Conservation (phyloP, 1,140 invertebrate species). For the Zophobas morio region DNA sequence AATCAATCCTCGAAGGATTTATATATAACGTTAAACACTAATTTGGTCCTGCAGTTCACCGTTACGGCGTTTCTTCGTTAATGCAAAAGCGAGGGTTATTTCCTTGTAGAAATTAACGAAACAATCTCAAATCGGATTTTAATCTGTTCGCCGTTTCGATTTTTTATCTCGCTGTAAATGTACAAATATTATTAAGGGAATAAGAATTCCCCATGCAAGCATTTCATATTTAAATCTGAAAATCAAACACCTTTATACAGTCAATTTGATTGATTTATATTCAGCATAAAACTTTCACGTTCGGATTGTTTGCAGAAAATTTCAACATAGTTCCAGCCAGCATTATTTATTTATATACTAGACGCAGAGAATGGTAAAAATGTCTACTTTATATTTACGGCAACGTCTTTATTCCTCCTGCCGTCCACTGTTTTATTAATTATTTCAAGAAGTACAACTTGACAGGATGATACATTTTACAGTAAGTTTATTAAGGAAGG, state of each 20-base stretch:
- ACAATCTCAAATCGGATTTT: constrained; percentile 16
- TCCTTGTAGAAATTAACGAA: constrained; percentile 34
- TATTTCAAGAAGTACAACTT: too few relatives aligned
- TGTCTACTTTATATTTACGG: background rate
- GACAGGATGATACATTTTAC: too few relatives aligned
- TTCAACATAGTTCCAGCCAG: background rate
- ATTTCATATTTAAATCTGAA: constrained; percentile 51
- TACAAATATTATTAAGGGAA: constrained; percentile 48
- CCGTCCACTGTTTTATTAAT: too few relatives aligned
- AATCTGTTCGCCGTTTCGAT: background rate
- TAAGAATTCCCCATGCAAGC: constrained; percentile 53
- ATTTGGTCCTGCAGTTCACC: constrained; percentile 25
- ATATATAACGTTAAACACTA: constrained; percentile 25
- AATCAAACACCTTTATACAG: constrained; percentile 56
- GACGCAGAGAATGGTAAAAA: background rate
- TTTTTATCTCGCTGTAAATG: constrained; percentile 5
- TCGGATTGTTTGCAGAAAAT: constrained; percentile 41
- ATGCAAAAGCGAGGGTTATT: constrained; percentile 10
- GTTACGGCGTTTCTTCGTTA: constrained; percentile 20
- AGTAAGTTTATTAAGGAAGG: too few relatives aligned
- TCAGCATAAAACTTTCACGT: constrained; percentile 53
- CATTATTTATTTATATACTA: constrained; percentile 19
- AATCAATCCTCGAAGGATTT: constrained; percentile 39
- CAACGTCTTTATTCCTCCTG: too few relatives aligned
- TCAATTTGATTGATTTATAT: constrained; percentile 59